phyloP scores from a whole-genome alignment of 2,797 vertebrate species.

The Arctocebus calabarensis region DNA sequence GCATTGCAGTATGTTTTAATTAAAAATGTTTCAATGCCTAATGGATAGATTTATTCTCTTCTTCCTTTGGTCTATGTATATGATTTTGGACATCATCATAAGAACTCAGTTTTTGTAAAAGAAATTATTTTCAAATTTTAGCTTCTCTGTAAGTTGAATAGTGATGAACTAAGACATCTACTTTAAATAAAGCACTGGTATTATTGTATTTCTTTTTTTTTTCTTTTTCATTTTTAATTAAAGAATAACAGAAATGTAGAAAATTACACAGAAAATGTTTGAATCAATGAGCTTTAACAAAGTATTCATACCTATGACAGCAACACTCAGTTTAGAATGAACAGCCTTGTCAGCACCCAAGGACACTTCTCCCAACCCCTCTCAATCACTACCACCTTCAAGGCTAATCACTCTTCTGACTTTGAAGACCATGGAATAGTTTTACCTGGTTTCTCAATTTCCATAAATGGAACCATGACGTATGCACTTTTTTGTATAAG shows the following conservation, averaged over 20 bases:
- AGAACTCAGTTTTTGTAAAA: background rate
- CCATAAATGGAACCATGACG: background rate
- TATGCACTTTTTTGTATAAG: background rate
- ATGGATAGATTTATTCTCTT: background rate
- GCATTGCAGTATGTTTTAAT: background rate
- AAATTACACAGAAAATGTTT: background rate
- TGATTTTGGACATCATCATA: constrained; percentile 1
- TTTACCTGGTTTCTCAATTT: background rate
- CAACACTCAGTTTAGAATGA: background rate
- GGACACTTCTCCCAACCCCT: background rate
- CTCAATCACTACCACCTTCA: background rate
- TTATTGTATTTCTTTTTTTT: background rate
- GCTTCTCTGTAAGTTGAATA: background rate
- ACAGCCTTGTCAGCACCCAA: background rate
- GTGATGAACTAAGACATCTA: background rate
- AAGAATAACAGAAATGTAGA: constrained; percentile 26
- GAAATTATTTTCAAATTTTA: background rate
- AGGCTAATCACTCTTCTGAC: background rate
- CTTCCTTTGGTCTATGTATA: background rate
- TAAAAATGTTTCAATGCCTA: constrained; percentile 8
- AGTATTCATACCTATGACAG: background rate
- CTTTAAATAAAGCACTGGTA: background rate
- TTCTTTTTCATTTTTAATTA: background rate
- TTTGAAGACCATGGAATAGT: background rate
- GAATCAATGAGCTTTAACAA: background rate